These are phyloP conservation scores for Cynodonichthys magdalenae DNA, from an alignment of 2,797 vertebrate genomes.

Conservation along the genomic window DNA sequence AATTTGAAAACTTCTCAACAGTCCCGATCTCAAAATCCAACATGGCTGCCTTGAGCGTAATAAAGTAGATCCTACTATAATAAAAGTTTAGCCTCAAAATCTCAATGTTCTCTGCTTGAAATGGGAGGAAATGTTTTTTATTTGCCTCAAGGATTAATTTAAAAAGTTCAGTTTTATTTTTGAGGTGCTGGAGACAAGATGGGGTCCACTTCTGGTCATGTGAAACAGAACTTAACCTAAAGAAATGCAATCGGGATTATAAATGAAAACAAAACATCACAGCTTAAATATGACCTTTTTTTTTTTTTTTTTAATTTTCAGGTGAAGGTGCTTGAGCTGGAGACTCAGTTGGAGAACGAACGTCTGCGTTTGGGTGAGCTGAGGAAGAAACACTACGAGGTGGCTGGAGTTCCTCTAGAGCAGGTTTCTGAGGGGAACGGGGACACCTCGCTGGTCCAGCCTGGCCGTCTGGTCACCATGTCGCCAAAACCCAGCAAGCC, in stretches of 20 bases:
- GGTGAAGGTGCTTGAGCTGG: constrained; percentile 96
- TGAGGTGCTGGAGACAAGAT: too few relatives aligned
- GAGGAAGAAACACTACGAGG: constrained; percentile 90
- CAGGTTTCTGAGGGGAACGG: constrained; percentile 66
- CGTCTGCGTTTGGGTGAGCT: constrained; percentile 90
- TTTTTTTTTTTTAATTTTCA: constrained; percentile 49
- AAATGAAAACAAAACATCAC: background rate
- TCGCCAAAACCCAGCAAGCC: constrained; percentile 79
- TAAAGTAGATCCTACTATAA: too few relatives aligned
- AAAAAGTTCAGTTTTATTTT: too few relatives aligned
- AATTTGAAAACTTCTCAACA: too few relatives aligned
- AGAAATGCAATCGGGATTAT: background rate
- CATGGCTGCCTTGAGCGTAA: too few relatives aligned
- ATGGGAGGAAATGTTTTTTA: too few relatives aligned
- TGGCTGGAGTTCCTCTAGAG: constrained; percentile 81
- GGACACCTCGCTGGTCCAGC: constrained; percentile 12
- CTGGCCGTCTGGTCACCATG: constrained; percentile 27
- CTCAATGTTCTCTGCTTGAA: too few relatives aligned
- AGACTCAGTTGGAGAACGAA: constrained; percentile 88
- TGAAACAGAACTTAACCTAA: background rate
- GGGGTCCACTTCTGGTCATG: background rate
- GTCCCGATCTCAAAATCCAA: too few relatives aligned
- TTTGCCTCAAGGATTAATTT: too few relatives aligned
- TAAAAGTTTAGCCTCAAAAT: too few relatives aligned
- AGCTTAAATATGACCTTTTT: background rate